Percentiles rank a stretch among this genome's conserved stretches.
phyloP scores from a whole-genome alignment of 1,140 invertebrate genomes.

The Penaeus vannamei region DNA sequence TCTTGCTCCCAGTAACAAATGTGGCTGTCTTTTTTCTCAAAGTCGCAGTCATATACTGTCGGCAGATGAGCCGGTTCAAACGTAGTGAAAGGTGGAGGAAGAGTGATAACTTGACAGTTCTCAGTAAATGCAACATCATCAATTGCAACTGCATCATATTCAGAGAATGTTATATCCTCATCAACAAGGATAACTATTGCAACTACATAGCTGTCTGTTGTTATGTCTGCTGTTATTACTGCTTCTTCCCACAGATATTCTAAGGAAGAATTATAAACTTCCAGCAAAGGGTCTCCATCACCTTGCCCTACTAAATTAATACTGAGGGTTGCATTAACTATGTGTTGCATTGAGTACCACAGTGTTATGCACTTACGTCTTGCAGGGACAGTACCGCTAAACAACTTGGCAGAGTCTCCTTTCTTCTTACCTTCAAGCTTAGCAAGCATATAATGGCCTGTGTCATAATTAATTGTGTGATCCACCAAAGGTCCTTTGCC shows the following conservation, averaged over 20 bases:
- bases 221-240: constrained; percentile 3
- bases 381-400: constrained; percentile 35
- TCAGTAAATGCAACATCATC: constrained; percentile 53
- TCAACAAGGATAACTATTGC: constrained; percentile 37
- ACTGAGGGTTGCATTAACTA: constrained; percentile 49
- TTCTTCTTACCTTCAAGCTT: constrained; percentile 46
- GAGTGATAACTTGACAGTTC: constrained; percentile 41
- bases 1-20: constrained; percentile 47
- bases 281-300: constrained; percentile 1
- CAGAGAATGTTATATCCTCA: constrained; percentile 51
- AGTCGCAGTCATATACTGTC: constrained; percentile 58
- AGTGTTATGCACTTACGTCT: constrained; percentile 45
- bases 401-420: constrained; percentile 47
- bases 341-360: constrained; percentile 63
- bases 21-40: constrained; percentile 38
- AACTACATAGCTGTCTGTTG: constrained; percentile 35
- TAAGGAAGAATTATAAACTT: constrained; percentile 53
- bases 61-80: constrained; percentile 49
- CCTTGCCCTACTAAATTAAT: constrained; percentile 27
- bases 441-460: constrained; percentile 49
- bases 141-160: constrained; percentile 48
- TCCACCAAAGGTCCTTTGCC: constrained; percentile 48
- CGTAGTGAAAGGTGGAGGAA: constrained; percentile 45
- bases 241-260: constrained; percentile 57
- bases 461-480: constrained; percentile 55